Evolutionary conservation across 2,888 invertebrate species (phyloP).

Genomic region (Pycnomerus fuliginosus): DNA sequence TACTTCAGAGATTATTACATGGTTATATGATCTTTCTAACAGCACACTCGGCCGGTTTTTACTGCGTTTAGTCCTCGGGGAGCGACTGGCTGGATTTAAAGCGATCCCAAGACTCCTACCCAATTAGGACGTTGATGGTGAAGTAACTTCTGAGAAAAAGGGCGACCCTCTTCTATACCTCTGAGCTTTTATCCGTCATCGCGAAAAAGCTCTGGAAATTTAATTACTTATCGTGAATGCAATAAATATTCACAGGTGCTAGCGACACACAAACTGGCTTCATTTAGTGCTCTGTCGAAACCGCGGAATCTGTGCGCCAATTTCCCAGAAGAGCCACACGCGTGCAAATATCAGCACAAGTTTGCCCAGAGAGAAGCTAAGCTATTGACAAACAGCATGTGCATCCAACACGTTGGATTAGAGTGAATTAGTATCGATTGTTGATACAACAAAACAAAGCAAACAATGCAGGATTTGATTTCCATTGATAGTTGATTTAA

Average conservation of each 20-base stretch:
- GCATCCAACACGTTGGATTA: no score
- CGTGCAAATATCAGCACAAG: no score
- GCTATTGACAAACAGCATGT: no score
- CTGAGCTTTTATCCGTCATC: no score
- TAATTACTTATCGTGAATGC: constrained; percentile 18
- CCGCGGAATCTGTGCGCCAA: constrained; percentile 11
- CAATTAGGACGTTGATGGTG: constrained; percentile 37
- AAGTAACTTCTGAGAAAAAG: no score
- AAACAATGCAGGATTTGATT: constrained; percentile 36
- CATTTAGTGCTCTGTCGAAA: constrained; percentile 12
- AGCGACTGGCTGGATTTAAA: constrained; percentile 37
- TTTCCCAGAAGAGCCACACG: constrained; percentile 10
- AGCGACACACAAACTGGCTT: constrained; percentile 11
- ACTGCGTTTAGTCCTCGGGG: constrained; percentile 34
- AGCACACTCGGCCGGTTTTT: constrained; percentile 38
- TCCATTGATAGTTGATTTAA: constrained; percentile 34
- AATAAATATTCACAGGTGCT: constrained; percentile 19
- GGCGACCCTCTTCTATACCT: no score
- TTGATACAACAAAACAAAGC: no score
- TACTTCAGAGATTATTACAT: constrained; percentile 36
- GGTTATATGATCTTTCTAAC: constrained; percentile 40
- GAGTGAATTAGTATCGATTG: no score
- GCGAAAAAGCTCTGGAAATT: no score
- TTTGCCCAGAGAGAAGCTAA: no score
- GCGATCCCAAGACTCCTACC: constrained; percentile 38